phyloP scores from a whole-genome alignment of 1,140 invertebrate species.

The Drosophila insularis region DNA sequence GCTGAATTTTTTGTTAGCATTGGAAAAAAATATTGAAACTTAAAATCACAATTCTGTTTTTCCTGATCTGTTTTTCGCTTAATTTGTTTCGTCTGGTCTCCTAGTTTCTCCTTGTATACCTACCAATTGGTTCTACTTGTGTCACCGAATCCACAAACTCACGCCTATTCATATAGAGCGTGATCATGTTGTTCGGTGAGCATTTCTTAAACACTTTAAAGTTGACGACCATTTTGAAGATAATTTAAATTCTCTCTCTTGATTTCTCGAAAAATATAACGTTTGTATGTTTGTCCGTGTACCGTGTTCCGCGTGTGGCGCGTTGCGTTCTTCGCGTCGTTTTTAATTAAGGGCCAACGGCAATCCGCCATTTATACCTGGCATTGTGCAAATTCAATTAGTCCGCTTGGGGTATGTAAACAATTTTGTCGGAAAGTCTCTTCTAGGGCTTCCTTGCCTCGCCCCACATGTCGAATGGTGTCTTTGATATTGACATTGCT shows the following conservation, averaged over 20 bases:
- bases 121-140: constrained; percentile 96
- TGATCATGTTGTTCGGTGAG: constrained; percentile 96
- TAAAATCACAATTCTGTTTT: too few species aligned
- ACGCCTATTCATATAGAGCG: constrained; percentile 96
- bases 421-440: constrained; percentile 16
- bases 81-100: too few species aligned
- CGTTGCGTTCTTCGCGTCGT: constrained; percentile 62
- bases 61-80: too few species aligned
- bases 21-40: too few species aligned
- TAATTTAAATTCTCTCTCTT: background rate
- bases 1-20: too few species aligned
- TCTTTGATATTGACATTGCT: constrained; percentile 78
- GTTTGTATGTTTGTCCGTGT: constrained; percentile 35
- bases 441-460: constrained; percentile 55
- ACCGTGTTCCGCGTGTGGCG: constrained; percentile 46
- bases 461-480: constrained; percentile 2
- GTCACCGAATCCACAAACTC: constrained; percentile 98
- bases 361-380: constrained; percentile 76
- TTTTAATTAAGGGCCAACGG: constrained; percentile 70
- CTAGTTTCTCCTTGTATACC: constrained; percentile 67
- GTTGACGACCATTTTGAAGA: constrained; percentile 89
- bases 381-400: constrained; percentile 74
- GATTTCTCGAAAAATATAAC: background rate
- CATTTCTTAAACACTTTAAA: constrained; percentile 98
- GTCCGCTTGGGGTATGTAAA: constrained; percentile 42